Evolutionary conservation across 2,113 vertebrate genomes (phyloP).

Genomic region (Pituophis catenifer): DNA sequence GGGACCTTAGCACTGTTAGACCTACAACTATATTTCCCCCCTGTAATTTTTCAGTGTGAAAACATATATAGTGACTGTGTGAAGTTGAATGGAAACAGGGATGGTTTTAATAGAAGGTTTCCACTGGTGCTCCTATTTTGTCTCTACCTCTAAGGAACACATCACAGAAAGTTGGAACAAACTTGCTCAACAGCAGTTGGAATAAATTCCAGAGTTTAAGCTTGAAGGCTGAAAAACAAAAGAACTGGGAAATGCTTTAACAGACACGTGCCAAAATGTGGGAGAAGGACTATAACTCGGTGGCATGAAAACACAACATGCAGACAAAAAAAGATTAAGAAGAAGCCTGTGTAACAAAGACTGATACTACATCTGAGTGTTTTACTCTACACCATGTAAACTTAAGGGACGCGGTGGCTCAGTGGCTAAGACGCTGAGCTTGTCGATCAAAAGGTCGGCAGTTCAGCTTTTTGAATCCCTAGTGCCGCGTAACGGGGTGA

Average conservation of each 20-base stretch:
- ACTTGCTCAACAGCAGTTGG: neutral
- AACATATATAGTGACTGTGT: neutral
- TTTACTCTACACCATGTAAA: neutral
- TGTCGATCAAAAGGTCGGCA: no score
- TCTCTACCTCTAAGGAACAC: conserved; percentile 3
- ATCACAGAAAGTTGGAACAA: neutral
- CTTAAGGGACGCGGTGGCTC: neutral
- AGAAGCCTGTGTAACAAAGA: neutral
- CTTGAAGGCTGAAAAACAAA: conserved; percentile 24
- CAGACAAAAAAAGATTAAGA: neutral
- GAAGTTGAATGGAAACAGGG: conserved; percentile 37
- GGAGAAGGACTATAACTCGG: neutral
- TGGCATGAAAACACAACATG: neutral
- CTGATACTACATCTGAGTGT: neutral
- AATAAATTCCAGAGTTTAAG: conserved; percentile 34
- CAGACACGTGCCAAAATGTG: conserved; percentile 13
- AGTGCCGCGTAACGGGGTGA: no score
- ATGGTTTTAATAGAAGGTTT: conserved; percentile 22
- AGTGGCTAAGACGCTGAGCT: no score
- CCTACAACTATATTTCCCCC: conserved; percentile 31
- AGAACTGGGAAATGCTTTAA: conserved; percentile 16
- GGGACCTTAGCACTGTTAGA: conserved; percentile 3
- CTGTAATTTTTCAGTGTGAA: neutral
- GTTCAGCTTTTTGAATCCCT: no score
- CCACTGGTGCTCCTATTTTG: neutral